Base-by-base conservation (phyloP, 1,140 invertebrate genomes). In the Polypedilum vanderplanki region DNA sequence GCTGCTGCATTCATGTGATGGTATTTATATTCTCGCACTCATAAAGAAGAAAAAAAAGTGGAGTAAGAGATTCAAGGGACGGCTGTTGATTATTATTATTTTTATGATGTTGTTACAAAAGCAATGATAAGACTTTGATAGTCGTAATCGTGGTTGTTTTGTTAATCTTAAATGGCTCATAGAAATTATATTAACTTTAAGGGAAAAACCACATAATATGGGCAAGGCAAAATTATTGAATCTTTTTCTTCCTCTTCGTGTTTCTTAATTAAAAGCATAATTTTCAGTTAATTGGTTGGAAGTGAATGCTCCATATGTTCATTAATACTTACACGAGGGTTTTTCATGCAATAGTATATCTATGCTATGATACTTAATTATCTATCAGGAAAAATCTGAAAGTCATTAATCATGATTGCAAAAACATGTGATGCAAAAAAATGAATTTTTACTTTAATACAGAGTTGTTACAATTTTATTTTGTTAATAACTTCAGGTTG, bases 51-150 rank as follows among this genome's bases (percentile, higher is more conserved):
- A n/a, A n/a, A n/a, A n/a, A n/a, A n/a, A n/a, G 24, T 33, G 5
- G 24, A 33, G 24, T 33, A 33, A 33, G 5, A 33, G 5, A 33
- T 33, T 33, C 24, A 33, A 33, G 24, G 24, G 24, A 33, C 24
- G 65, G 17, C 65, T 70, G 65, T 70, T 20, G 65, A 70, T 70
- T 70, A 70, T 70, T n/a, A 70, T 70, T 70, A 70, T 70, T 70
- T 70, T 70, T 70, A 70, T 70, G 65, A 70, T 70, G 65, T 70
- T 70, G 20, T 70, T 20, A 70, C 65, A 70, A 70, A 57, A 70
- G 65, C 65, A 18, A 70, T 70, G 65, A 70, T 70, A 70, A 70
- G 65, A 70, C 65, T 70, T 70, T 70, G 65, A 70, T 70, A 17
- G 65, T 70, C 65, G 65, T 70, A 70, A 70, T 18, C 65, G 65